Evolutionary conservation across 2,797 vertebrate species (phyloP).

Genomic region (Urosaurus nigricauda): DNA sequence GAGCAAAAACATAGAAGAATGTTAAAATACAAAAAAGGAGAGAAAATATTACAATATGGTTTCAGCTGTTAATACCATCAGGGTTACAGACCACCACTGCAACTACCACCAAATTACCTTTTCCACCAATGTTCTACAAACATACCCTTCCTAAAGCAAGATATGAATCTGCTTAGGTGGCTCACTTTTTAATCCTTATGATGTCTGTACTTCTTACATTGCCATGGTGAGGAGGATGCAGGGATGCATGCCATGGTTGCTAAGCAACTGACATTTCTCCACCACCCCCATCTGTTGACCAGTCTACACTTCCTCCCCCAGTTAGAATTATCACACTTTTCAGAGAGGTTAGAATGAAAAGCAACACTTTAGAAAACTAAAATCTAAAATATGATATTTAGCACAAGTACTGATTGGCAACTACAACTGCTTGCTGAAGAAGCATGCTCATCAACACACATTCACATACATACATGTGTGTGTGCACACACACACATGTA

Average conservation of each 20-base stretch:
- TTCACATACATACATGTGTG: not conserved
- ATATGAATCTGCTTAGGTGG: not conserved
- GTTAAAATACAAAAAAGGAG: not conserved
- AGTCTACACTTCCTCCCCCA: not conserved
- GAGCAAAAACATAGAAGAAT: not conserved
- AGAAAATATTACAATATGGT: not conserved
- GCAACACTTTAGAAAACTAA: not conserved
- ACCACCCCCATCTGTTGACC: constrained; percentile 34
- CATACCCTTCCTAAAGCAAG: not conserved
- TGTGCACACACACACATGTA: not conserved
- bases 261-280: constrained; percentile 30
- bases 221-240: not conserved
- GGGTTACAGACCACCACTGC: too few species aligned
- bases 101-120: not conserved
- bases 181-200: not conserved
- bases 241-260: constrained; percentile 18
- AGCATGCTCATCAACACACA: not conserved
- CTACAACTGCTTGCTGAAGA: constrained; percentile 23
- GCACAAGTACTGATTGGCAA: constrained; percentile 16
- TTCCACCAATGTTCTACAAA: not conserved
- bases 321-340: constrained; percentile 19
- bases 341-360: not conserved
- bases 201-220: not conserved
- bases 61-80: not conserved
- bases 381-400: not conserved